Evolutionary conservation across 1,140 invertebrate species (phyloP), one percentile per base, ranked within the genome.

Genomic region (Sarcophaga peregrina): DNA sequence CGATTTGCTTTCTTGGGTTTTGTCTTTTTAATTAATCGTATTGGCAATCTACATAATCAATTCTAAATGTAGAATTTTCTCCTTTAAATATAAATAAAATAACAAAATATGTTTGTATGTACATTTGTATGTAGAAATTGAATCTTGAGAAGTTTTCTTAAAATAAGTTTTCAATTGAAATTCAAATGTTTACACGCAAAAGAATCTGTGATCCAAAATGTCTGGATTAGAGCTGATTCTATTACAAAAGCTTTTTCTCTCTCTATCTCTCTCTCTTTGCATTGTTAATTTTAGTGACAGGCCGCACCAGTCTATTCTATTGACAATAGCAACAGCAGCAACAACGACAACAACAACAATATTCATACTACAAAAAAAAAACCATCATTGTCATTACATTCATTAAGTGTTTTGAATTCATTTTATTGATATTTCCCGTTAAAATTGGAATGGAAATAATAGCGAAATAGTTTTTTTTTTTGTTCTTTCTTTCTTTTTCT

Each of bases 221-320:
- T 58, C 54, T 15, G 54, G 15, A 58, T 58, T 58, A 58, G 54
- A n/a, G 54, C 54, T 58, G 54, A 58, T 58, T 58, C 5, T 15
- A 13, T 58, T n/a, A n/a, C 13, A 58, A n/a, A n/a, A 58, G 13
- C 10, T 13, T 8, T 54, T 13, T 15, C 10, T 58, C n/a, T n/a
- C n/a, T n/a, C n/a, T n/a, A n/a, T n/a, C n/a, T n/a, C n/a, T 58
- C 54, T 58, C 54, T 15, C 10, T 54, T 54, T 8, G 54, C 13
- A 58, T 58, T 58, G 54, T 58, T 58, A 58, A 58, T n/a, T 58
- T 58, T 58, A n/a, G 54, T 58, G 54, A 58, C 54, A 58, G 54
- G 15, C 54, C 54, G 54, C 54, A 58, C 54, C 54, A 58, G 54
- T 58, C 54, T 58, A 13, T n/a, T n/a, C n/a, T 58, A n/a, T n/a